Base-by-base conservation (phyloP, 2,888 invertebrate species). In the Lasioglossum marginatum region DNA sequence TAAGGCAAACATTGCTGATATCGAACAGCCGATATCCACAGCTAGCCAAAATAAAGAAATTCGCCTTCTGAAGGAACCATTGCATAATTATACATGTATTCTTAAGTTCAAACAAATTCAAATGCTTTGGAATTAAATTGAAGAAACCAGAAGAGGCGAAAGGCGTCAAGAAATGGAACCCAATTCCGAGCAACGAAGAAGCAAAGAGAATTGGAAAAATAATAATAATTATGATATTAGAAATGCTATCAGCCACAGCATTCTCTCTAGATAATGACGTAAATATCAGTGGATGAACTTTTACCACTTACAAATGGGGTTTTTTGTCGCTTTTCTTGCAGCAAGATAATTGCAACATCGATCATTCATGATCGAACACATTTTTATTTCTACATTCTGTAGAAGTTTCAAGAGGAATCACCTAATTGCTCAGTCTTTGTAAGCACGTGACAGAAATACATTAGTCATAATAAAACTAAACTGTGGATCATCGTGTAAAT, bases 1-100 rank as follows among this genome's bases (percentile, higher is more conserved):
- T 60, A 60, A 27, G 60, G 27, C 23, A 10, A 79, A 79, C 86
- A 82, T 40, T 37, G 81, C 81, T 86, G 78, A 86, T 81, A 60
- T 79, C 79, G 80, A 66, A 37, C 45, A 45, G 16, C 16, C 4
- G 16, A 16, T 45, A 16, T 45, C 45, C 2, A 23, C 6, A 48
- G 23, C 6, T 19, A 48, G 19, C 6, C 48, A 19, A 48, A 48
- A 48, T 48, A 48, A 23, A 23, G 6, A 19, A 23, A 48, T 19
- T 48, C 48, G 48, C 23, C 19, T 48, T 48, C 19, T 19, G 19
- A 19, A 52, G 48, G 23, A 19, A 8, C 48, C 23, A 23, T 52
- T 23, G 23, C 23, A 8, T 23, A 52, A 52, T 52, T 52, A 52
- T 23, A 52, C 19, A 19, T 5, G 5, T 19, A 19, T 48, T 5